Base-by-base conservation (phyloP, 2,113 vertebrate species). In the Grantiella picta region DNA sequence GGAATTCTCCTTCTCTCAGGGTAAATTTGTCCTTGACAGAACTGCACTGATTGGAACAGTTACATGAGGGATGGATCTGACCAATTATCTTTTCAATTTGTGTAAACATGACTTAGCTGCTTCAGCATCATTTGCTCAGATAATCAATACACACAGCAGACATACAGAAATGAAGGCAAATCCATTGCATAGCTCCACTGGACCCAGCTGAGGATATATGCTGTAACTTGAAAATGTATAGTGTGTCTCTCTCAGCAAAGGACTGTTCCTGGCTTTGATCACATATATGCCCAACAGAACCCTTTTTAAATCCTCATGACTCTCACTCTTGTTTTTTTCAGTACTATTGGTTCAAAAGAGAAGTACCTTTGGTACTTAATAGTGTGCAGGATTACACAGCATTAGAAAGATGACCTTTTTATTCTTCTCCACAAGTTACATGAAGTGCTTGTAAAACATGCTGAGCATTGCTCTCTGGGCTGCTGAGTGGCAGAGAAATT, bases 371-470 rank as follows among this genome's bases (percentile, higher is more conserved):
- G 66, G 61, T 73, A 82, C 36, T 80, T 92, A 95, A 47, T 80
- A 83, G 21, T 27, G 85, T 33, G 21, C 14, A 38, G 64, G 56
- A 95, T 86, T 66, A 92, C 69, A 82, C 31, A 82, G 57, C 60
- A 75, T 61, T 90, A 81, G 82, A 95, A 96, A 87, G 53, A 79
- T 92, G 92, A 95, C 76, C 92, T 95, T 96, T 90, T 89, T 82
- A 78, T 91, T 72, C 79, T 72, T 95, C 71, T 81, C 65, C 0
- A 0, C 72, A 71, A 95, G 61, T 92, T 94, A 70, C 53, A 86
- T 95, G 78, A 95, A 96, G 81, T 31, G 63, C 73, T 91, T 96
- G 69, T 97, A 94, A 94, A 97, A 95, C 82, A 94, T 94, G 76
- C 86, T 59, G 57, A 87, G 80, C 72, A 61, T 27, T 85, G 86